Evolutionary conservation across 2,797 vertebrate species (phyloP).

Genomic region (Leptatherina wallacei): DNA sequence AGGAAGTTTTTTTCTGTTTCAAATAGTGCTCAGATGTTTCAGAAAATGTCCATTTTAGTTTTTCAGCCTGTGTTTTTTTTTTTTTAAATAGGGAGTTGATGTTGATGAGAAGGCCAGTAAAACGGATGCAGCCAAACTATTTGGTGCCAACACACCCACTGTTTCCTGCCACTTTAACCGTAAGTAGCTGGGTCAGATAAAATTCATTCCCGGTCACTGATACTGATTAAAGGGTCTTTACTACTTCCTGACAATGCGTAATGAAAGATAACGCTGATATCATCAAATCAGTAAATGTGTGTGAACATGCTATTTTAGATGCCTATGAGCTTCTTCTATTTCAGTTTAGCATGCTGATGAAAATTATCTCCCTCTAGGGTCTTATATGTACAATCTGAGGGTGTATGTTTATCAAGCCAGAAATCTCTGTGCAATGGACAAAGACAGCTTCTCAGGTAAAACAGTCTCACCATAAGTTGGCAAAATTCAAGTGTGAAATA

Average conservation of each 20-base stretch:
- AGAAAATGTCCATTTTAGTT: background rate
- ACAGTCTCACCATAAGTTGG: background rate
- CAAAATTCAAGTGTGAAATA: background rate
- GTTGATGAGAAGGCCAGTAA: slow-evolving; percentile 87
- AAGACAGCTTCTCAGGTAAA: slow-evolving; percentile 98
- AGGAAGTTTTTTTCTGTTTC: slow-evolving; percentile 35
- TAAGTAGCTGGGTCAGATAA: slow-evolving; percentile 79
- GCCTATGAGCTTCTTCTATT: slow-evolving; percentile 15
- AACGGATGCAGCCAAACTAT: slow-evolving; percentile 84
- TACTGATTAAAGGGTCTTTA: slow-evolving; percentile 51
- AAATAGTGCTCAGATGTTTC: slow-evolving; percentile 11
- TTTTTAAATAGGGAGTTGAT: slow-evolving; percentile 86
- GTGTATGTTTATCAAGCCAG: slow-evolving; percentile 95
- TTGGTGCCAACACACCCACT: slow-evolving; percentile 94
- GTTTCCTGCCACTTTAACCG: slow-evolving; percentile 93
- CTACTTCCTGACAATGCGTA: slow-evolving; percentile 25
- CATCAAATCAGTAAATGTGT: background rate
- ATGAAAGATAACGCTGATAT: slow-evolving; percentile 31
- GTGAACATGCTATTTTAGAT: background rate
- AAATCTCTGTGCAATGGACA: slow-evolving; percentile 94
- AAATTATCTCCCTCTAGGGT: slow-evolving; percentile 74
- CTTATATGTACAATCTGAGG: slow-evolving; percentile 90
- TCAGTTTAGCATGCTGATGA: slow-evolving; percentile 4
- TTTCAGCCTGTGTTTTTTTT: slow-evolving; percentile 29
- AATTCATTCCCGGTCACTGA: slow-evolving; percentile 34